Conservation (phyloP, 2,113 vertebrate species). For the Lepus americanus region DNA sequence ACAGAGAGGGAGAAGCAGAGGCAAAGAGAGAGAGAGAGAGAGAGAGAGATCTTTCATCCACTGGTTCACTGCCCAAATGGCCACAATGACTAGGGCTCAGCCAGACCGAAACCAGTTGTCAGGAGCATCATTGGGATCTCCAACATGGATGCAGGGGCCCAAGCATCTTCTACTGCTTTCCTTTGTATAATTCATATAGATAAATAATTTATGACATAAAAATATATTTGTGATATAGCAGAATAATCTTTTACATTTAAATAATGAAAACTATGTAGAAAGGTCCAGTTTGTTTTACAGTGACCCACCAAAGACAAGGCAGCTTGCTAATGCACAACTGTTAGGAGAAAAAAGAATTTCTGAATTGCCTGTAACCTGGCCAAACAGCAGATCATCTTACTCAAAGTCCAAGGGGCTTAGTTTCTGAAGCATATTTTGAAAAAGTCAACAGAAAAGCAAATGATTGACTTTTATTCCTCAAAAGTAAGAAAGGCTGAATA, state of each 20-base stretch:
- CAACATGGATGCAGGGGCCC: too few species aligned
- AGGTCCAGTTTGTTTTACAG: neutral
- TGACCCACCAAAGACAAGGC: neutral
- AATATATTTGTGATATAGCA: neutral
- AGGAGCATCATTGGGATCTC: too few species aligned
- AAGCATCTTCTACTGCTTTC: too few species aligned
- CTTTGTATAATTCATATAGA: conserved; percentile 7
- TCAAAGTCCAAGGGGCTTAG: conserved; percentile 19
- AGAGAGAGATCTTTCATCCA: neutral
- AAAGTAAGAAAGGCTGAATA: conserved; percentile 32
- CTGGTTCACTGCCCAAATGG: neutral
- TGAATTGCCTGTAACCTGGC: neutral
- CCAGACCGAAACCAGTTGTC: too few species aligned
- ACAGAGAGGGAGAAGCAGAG: neutral
- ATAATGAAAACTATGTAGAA: neutral
- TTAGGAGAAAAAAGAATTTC: neutral
- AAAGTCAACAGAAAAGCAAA: conserved; percentile 57
- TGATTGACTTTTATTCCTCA: conserved; percentile 54
- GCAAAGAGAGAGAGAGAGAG: neutral
- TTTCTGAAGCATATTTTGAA: conserved; percentile 28
- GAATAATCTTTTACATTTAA: neutral
- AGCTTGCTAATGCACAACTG: neutral
- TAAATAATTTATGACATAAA: conserved; percentile 2
- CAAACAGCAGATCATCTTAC: neutral
- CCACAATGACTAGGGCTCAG: too few species aligned